A percentile compares a stretch with the other conserved stretches of the same genome.
Conservation (phyloP, 2,797 vertebrate species). For the Smutsia temminckii region DNA sequence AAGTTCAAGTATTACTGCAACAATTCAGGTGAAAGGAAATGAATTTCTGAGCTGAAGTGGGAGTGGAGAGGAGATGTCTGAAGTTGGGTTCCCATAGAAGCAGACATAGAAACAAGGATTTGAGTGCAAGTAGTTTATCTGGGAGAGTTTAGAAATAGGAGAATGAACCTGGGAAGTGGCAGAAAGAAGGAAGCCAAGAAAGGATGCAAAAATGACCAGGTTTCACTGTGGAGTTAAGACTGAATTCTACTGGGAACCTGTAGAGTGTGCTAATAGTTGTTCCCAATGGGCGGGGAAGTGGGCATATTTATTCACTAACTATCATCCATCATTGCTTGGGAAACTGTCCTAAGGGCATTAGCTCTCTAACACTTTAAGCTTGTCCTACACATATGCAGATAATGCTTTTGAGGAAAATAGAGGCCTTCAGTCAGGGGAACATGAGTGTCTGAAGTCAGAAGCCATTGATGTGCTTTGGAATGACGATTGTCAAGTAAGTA, state of each 20-base stretch:
- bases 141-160: not conserved
- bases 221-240: not conserved
- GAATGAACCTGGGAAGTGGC: not conserved
- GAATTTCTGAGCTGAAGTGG: not conserved
- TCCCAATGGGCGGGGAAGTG: too few species aligned
- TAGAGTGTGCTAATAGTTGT: not conserved
- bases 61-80: not conserved
- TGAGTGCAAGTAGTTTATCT: not conserved
- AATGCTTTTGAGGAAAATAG: not conserved
- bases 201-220: not conserved
- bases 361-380: not conserved
- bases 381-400: not conserved
- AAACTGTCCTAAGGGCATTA: not conserved
- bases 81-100: not conserved
- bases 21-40: not conserved
- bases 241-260: not conserved
- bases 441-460: not conserved
- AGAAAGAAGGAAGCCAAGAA: not conserved
- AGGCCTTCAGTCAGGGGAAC: not conserved
- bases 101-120: not conserved
- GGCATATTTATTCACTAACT: not conserved
- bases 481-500: not conserved
- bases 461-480: not conserved
- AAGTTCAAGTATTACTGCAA: not conserved
- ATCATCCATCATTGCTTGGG: not conserved